These are phyloP conservation scores for Drosophila niveifrons DNA, from an alignment of 2,888 invertebrate species.

Conservation along the genomic window DNA sequence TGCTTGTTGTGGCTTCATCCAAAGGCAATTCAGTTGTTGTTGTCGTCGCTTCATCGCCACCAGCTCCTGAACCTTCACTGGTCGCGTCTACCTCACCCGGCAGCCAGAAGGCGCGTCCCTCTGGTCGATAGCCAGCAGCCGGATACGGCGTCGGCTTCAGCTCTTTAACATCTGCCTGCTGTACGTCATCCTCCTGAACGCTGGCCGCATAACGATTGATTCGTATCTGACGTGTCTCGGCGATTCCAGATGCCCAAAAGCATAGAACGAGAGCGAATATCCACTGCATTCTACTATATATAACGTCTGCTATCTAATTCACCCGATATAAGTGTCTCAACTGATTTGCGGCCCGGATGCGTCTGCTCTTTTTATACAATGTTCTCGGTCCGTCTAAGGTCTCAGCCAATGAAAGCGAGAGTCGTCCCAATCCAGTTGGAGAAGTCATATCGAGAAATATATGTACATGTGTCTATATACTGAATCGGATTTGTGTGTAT, in stretches of 20 bases:
- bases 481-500: conserved; percentile 14
- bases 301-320: conserved; percentile 33
- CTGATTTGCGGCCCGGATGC: conserved; percentile 57
- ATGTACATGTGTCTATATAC: conserved; percentile 24
- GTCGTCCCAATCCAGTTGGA: conserved; percentile 51
- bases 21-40: conserved; percentile 67
- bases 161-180: conserved; percentile 61
- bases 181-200: conserved; percentile 66
- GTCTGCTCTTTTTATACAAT: conserved; percentile 62
- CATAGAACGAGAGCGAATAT: conserved; percentile 37
- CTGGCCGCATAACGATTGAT: conserved; percentile 75
- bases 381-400: conserved; percentile 64
- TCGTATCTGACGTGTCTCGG: conserved; percentile 75
- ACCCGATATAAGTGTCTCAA: conserved; percentile 42
- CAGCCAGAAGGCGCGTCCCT: conserved; percentile 72
- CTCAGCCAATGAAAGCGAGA: conserved; percentile 66
- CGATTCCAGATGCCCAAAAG: conserved; percentile 42
- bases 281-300: conserved; percentile 50
- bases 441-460: conserved; percentile 32
- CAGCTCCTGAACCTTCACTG: conserved; percentile 34
- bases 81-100: conserved; percentile 54
- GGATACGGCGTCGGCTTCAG: conserved; percentile 70
- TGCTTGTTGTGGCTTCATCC: conserved; percentile 48
- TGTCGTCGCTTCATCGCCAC: conserved; percentile 28
- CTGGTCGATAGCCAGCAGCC: conserved; percentile 72